Evolutionary conservation across 2,113 vertebrate genomes (phyloP), one percentile per base, ranked within the genome.

Genomic region (Poeciliopsis turrubarensis): DNA sequence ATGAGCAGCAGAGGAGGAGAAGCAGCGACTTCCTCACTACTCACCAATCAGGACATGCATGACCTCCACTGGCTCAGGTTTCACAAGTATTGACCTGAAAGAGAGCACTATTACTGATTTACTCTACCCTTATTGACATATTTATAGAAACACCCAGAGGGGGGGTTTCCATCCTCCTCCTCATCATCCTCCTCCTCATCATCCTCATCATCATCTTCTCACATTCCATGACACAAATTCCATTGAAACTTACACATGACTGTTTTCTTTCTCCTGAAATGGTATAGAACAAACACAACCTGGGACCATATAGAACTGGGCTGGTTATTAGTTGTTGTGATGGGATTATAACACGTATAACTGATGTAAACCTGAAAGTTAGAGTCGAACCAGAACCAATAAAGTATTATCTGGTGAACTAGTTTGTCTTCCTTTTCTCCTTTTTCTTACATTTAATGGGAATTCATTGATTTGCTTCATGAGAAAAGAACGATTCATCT

Each of bases 1-100:
- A 13, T 26, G 63, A 44, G 41, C 74, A 66, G 9, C 65, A 67
- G 10, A 0, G 30, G 68, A 44, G 47, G 39, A 71, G 65, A 22
- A 73, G 25, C 37, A 66, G 39, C 32, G 11, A 57, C 82, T 32
- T 30, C 72, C 65, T 84, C 72, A 87, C 70, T 83, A 91, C 92
- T 93, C 84, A 93, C 92, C 91, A 88, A 89, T 90, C 78, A 92
- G 81, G 34, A 86, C 72, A 80, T 85, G 29, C 92, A 93, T 93
- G 75, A 80, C 67, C 65, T 78, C 72, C 11, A 70, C 37, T 57
- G 60, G 64, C 72, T 29, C 84, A 85, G 78, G 73, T 71, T 32
- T 86, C 79, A 39, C 19, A 77, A 78, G 78, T 80, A 62, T 86
- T 86, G 81, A 84, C 84, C 80, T 83, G 60, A 57, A 83, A 57